These are phyloP conservation scores for Electrona antarctica DNA, from an alignment of 2,113 vertebrate genomes.

Conservation along the genomic window DNA sequence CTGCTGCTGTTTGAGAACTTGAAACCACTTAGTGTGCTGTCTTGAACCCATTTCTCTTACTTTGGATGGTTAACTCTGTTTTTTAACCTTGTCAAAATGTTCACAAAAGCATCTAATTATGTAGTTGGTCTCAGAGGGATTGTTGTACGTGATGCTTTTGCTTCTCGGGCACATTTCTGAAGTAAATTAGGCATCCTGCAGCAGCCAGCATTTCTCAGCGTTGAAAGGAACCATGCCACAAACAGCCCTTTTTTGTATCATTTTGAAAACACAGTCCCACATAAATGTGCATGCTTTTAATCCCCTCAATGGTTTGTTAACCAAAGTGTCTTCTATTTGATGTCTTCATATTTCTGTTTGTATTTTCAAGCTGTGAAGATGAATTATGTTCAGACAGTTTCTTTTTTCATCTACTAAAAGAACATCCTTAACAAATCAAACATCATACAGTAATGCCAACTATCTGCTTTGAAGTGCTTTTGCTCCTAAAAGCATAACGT, in stretches of 20 bases:
- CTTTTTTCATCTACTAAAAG: conserved; percentile 25
- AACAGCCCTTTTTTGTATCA: conserved; percentile 16
- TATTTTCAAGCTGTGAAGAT: conserved; percentile 37
- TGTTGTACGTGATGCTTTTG: conserved; percentile 29
- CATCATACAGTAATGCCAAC: not conserved
- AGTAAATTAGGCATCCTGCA: conserved; percentile 20
- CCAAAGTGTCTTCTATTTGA: conserved; percentile 24
- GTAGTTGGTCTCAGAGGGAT: conserved; percentile 11
- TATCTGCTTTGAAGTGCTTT: conserved; percentile 30
- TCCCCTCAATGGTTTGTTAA: conserved; percentile 20
- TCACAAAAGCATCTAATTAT: conserved; percentile 38
- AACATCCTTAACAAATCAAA: conserved; percentile 22
- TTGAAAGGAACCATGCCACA: not conserved
- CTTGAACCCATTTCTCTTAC: conserved; percentile 46
- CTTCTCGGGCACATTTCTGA: conserved; percentile 39
- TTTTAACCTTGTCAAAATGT: conserved; percentile 23
- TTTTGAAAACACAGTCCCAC: conserved; percentile 35
- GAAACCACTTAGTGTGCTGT: conserved; percentile 51
- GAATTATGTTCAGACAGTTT: conserved; percentile 26
- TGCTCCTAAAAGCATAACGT: conserved; percentile 13
- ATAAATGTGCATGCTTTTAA: conserved; percentile 37
- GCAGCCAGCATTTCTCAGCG: conserved; percentile 1
- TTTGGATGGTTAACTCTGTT: conserved; percentile 26
- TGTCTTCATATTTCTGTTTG: conserved; percentile 34
- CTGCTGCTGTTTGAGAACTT: conserved; percentile 49